Evolutionary conservation across 2,797 vertebrate genomes (phyloP), one percentile per base, ranked within the genome.

Genomic region (Carapus acus): DNA sequence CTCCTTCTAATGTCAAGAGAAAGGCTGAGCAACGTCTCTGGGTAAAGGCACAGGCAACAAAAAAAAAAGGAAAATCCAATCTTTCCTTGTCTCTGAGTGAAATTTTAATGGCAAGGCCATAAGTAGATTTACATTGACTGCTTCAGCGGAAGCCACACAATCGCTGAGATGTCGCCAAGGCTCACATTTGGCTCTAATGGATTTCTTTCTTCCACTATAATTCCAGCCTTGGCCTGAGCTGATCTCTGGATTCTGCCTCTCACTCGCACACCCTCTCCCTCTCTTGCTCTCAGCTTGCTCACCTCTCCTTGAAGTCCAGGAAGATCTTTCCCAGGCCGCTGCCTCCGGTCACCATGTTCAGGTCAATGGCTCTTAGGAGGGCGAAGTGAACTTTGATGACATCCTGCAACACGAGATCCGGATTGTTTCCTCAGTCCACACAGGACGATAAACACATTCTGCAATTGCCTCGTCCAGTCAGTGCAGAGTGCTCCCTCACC

Each of bases 271-370:
- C 24, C 9, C 24, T 5, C 24, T 27, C 24, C 4, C 24, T 27
- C 24, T 5, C 24, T 27, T 9, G 9, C 24, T 27, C 24, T 5
- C 24, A 9, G 31, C 8, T 65, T n/a, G 72, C 87, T 82, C 72
- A 97, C 96, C 92, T 91, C 76, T 98, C 95, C 67, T 98, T 98
- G 87, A 96, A 98, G 61, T 98, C 96, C 2, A 98, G 86, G 74
- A 98, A 98, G 76, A 93, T 94, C 80, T 92, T 96, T 36, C 92
- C 93, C 63, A 98, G 81, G 11, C 88, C 91, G 43, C 83, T 85
- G 49, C 94, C 96, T 22, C 94, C 94, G 0, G 76, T 90, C 79
- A 92, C 87, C 89, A 97, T 92, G 52, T 87, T 92, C 68, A 93
- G 75, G 5, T 97, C 93, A 0, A 98, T 94, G 84, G 92, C 92